A percentile compares a stretch with the other conserved stretches of the same genome.
These are phyloP conservation scores for Rhabdomys dilectus DNA, from an alignment of 2,113 vertebrate species.

Conservation along the genomic window DNA sequence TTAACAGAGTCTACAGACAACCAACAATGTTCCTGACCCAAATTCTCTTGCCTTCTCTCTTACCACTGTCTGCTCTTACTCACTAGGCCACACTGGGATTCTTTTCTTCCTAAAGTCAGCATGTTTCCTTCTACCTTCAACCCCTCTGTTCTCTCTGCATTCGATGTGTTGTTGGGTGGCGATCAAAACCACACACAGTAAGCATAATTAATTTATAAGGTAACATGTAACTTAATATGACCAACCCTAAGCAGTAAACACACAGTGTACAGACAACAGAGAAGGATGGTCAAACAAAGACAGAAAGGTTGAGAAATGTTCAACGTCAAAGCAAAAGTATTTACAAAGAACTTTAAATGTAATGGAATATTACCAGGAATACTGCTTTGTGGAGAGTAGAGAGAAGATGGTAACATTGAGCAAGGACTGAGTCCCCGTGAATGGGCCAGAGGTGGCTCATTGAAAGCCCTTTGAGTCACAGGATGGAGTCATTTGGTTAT, in stretches of 20 bases:
- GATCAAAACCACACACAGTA: background rate
- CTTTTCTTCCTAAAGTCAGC: background rate
- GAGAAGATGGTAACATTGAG: background rate
- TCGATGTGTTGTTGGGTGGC: background rate
- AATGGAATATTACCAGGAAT: slow-evolving; percentile 15
- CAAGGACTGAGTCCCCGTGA: background rate
- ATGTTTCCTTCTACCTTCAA: background rate
- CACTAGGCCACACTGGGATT: background rate
- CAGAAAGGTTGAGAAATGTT: slow-evolving; percentile 5
- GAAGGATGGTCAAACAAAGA: background rate
- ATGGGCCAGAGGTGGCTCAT: background rate
- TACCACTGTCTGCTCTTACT: background rate
- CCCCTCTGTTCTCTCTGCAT: background rate
- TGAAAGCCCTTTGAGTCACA: background rate
- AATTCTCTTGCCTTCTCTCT: background rate
- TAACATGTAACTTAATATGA: background rate
- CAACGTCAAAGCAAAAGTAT: slow-evolving; percentile 8
- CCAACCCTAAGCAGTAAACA: background rate
- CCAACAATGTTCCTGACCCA: background rate
- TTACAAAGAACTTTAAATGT: background rate
- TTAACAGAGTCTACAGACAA: background rate
- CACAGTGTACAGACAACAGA: background rate
- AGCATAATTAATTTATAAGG: background rate
- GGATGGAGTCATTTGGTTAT: background rate
- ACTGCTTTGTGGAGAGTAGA: background rate